Base-by-base conservation (phyloP, 37 sponge, comb jelly and placozoan species). In the Petrosia ficiformis region DNA sequence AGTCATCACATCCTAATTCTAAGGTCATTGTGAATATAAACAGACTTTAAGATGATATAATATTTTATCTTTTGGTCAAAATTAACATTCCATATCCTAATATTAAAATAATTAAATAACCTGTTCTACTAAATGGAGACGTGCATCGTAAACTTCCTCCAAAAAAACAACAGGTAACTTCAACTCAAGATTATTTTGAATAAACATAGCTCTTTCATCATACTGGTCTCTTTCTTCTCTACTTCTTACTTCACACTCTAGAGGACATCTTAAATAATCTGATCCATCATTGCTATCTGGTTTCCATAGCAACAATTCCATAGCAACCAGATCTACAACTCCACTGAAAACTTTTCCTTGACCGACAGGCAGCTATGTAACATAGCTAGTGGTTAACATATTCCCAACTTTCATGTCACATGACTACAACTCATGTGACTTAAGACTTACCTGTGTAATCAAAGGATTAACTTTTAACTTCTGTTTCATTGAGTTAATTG, bases 331-430 rank as follows among this genome's bases (percentile, higher is more conserved):
- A 57, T 95, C 96, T 16, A 91, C 75, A 2, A 91, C 79, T 19
- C 96, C 92, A 28, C 28, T 59, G 72, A 92, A 92, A 10, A 76
- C 81, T 44, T 58, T 76, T 29, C 87, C 92, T 0, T 65, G 3
- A 2, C 86, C 89, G 24, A 95, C 61, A 67, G 95, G 92, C 39
- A 86, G 77, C 81, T 86, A 75, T 1, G 36, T 2, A n/a, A n/a
- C n/a, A n/a, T n/a, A n/a, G n/a, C n/a, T n/a, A n/a, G n/a, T n/a
- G n/a, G n/a, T n/a, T n/a, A n/a, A n/a, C n/a, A 28, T 65, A 22
- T 29, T 65, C 25, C 35, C 39, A 65, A 60, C n/a, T 21, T 37
- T 63, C 19, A 39, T 39, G 4, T 8, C 28, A 11, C 39, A 75
- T 24, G 21, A 56, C 2, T 32, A 22, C 4, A 74, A n/a, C 29